Evolutionary conservation across 2,797 vertebrate genomes (phyloP).

Genomic region (Myotis vivesi): DNA sequence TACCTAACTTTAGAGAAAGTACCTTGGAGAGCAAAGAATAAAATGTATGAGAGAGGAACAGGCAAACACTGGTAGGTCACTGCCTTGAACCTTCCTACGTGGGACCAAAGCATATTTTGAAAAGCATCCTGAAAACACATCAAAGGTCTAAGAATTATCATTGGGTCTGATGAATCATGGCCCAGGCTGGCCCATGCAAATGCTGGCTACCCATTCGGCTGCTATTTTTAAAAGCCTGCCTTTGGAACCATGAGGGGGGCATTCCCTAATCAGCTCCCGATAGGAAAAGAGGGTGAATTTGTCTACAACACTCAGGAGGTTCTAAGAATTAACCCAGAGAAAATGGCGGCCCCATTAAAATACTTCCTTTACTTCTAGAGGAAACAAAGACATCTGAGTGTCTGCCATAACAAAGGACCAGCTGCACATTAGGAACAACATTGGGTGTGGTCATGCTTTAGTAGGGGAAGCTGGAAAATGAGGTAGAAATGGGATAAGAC

Average conservation of each 20-base stretch:
- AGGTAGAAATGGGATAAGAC: background rate
- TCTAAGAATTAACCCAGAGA: background rate
- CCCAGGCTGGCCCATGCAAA: background rate
- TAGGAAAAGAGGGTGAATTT: background rate
- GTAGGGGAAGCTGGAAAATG: background rate
- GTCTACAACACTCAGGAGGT: background rate
- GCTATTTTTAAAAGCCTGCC: background rate
- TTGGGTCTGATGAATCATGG: background rate
- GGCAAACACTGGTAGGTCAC: background rate
- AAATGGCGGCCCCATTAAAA: background rate
- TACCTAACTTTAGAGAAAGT: background rate
- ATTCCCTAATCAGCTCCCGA: background rate
- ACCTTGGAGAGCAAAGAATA: background rate
- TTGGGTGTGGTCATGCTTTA: background rate
- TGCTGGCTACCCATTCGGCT: background rate
- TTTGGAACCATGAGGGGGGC: no score
- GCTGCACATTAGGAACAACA: background rate
- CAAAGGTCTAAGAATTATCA: conserved; percentile 38
- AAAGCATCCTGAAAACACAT: conserved; percentile 39
- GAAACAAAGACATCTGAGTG: background rate
- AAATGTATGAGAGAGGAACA: background rate
- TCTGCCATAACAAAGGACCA: background rate
- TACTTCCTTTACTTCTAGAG: background rate
- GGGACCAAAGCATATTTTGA: background rate
- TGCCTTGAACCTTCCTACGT: background rate